These are phyloP conservation scores for Hyperoplus lanceolatus DNA, from an alignment of 2,797 vertebrate genomes.

Conservation along the genomic window DNA sequence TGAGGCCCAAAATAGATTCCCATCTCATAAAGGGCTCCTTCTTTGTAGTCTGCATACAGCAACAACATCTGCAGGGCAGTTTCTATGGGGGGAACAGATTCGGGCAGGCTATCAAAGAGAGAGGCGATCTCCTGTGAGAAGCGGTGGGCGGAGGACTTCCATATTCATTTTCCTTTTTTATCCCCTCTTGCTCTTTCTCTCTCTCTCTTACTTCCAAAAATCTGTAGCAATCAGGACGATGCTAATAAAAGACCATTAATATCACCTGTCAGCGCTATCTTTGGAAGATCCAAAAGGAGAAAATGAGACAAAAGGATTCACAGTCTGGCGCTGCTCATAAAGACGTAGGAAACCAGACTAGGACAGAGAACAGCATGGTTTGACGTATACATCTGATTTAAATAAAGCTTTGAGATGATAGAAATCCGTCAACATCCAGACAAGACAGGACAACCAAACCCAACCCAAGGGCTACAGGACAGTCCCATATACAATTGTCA, in stretches of 20 bases:
- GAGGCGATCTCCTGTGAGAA: conserved; percentile 85
- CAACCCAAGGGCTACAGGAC: conserved; percentile 6
- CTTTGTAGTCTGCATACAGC: conserved; percentile 88
- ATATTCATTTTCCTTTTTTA: conserved; percentile 57
- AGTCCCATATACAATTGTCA: background rate
- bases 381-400: conserved; percentile 15
- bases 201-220: conserved; percentile 75
- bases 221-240: conserved; percentile 80
- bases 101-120: conserved; percentile 89
- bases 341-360: conserved; percentile 34
- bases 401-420: conserved; percentile 37
- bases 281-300: conserved; percentile 83
- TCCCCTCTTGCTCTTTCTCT: conserved; percentile 46
- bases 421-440: conserved; percentile 32
- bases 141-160: conserved; percentile 84
- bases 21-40: conserved; percentile 88
- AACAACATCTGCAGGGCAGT: conserved; percentile 91
- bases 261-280: conserved; percentile 86
- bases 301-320: conserved; percentile 75
- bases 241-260: conserved; percentile 88
- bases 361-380: conserved; percentile 33
- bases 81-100: conserved; percentile 86
- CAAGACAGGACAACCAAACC: conserved; percentile 9
- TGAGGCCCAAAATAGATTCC: conserved; percentile 86
- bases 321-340: conserved; percentile 67